Percentiles rank a stretch among this genome's conserved stretches.
phyloP scores from a whole-genome alignment of 2,797 vertebrate species.

The Bufotes viridis region DNA sequence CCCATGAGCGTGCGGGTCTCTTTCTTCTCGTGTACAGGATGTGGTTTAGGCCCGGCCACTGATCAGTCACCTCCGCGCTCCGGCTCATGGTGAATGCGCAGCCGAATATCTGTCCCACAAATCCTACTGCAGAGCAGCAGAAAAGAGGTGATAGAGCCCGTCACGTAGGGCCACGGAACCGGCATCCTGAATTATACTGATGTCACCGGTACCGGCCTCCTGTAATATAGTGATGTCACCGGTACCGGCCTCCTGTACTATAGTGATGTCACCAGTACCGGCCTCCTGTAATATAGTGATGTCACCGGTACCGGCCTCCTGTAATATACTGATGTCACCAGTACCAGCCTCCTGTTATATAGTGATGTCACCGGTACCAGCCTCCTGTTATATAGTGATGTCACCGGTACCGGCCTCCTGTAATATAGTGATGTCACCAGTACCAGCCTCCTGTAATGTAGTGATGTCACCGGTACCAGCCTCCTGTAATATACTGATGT shows the following conservation, averaged over 20 bases:
- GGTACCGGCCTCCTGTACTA: not conserved
- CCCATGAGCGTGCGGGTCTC: no score
- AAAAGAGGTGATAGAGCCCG: no score
- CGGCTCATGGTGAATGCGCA: no score
- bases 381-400: no score
- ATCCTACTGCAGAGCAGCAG: no score
- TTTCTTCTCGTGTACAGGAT: no score
- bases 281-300: not conserved
- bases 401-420: no score
- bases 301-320: not conserved
- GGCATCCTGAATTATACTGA: not conserved
- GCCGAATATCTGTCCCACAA: no score
- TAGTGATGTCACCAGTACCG: not conserved
- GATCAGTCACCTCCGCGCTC: no score
- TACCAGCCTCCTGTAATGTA: not conserved
- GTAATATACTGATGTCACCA: not conserved
- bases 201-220: not conserved
- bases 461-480: not conserved
- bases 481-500: not conserved
- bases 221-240: not conserved
- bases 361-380: no score
- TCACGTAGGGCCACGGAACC: not conserved
- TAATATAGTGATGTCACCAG: not conserved
- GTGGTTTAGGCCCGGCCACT: no score
- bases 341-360: no score